These are phyloP conservation scores for Meda fulgida DNA, from an alignment of 2,797 vertebrate species.

Conservation along the genomic window DNA sequence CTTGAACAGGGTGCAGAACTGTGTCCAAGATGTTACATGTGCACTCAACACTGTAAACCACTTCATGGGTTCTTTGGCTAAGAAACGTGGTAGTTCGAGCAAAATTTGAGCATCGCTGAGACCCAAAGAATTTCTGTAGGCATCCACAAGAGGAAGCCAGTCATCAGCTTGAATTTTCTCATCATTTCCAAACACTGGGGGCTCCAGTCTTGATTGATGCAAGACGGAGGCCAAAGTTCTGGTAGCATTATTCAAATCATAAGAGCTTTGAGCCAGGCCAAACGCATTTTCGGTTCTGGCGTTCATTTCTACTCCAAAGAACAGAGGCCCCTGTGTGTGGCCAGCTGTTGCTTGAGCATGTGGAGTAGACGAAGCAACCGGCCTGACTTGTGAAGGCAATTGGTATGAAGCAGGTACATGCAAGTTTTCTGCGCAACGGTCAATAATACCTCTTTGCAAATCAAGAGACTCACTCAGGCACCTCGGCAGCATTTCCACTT, in stretches of 20 bases:
- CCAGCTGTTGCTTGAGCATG: too few relatives aligned
- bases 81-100: not conserved
- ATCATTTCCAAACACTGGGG: not conserved
- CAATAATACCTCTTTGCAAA: not conserved
- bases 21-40: not conserved
- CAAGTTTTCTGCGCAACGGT: not conserved
- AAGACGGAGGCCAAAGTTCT: too few relatives aligned
- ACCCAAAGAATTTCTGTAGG: not conserved
- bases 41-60: not conserved
- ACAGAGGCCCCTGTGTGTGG: too few relatives aligned
- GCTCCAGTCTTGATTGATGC: too few relatives aligned
- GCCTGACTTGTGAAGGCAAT: not conserved
- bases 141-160: not conserved
- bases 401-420: not conserved
- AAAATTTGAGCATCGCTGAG: not conserved
- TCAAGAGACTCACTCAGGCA: not conserved
- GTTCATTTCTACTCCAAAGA: too few relatives aligned
- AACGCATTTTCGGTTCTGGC: too few relatives aligned
- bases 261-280: too few relatives aligned
- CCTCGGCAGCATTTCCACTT: not conserved
- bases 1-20: constrained; percentile 25
- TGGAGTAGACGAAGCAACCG: too few relatives aligned
- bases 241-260: too few relatives aligned
- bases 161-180: constrained; percentile 2
- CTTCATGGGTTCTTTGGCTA: constrained; percentile 1